Evolutionary conservation across 92 coral and sea anemone genomes (phyloP).

Genomic region (Umimayanthus kanabou): DNA sequence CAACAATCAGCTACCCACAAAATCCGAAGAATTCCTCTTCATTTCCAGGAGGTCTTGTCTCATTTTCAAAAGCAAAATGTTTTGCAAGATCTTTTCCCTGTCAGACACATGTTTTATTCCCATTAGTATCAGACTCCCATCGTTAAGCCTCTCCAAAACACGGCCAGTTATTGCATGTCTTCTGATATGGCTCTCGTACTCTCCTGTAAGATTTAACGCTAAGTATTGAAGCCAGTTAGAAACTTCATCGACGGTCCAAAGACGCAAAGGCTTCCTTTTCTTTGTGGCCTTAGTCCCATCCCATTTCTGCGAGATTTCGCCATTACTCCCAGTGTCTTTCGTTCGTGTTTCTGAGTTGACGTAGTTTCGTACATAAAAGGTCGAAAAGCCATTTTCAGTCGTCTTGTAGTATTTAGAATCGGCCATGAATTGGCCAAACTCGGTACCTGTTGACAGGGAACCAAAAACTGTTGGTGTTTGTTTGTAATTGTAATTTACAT

Average conservation of each 20-base stretch:
- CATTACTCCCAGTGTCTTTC: not conserved
- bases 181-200: conserved; percentile 21
- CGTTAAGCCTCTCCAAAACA: conserved; percentile 26
- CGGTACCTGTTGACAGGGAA: conserved; percentile 33
- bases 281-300: not conserved
- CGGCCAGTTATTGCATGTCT: conserved; percentile 38
- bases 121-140: conserved; percentile 2
- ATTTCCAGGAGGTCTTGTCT: conserved; percentile 39
- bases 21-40: not conserved
- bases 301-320: not conserved
- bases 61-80: conserved; percentile 28
- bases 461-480: not conserved
- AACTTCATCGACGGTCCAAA: conserved; percentile 31
- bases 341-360: conserved; percentile 13
- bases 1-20: not conserved
- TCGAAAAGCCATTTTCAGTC: conserved; percentile 35
- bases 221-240: conserved; percentile 35
- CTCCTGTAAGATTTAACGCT: conserved; percentile 23
- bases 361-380: conserved; percentile 19
- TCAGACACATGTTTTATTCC: conserved; percentile 22
- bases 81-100: conserved; percentile 7
- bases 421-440: conserved; percentile 1
- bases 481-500: conserved; percentile 11
- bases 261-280: conserved; percentile 25
- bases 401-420: conserved; percentile 29